Base-by-base conservation (phyloP, 2,888 invertebrate genomes). In the Vanessa cardui region DNA sequence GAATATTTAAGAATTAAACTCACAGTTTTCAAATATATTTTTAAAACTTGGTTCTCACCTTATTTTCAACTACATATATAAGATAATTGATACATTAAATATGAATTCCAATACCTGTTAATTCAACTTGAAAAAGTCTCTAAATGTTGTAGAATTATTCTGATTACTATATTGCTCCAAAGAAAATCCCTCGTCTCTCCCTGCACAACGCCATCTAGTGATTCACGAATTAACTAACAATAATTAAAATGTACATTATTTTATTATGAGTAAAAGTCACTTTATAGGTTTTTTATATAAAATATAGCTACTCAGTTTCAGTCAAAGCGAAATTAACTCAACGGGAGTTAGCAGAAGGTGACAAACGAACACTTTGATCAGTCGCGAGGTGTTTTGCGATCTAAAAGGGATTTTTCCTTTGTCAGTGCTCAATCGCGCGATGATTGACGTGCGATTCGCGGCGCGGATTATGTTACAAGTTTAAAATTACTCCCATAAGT, bases 401-500 rank as follows among this genome's bases (percentile, higher is more conserved):
- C 83, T 80, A 82, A 83, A 85, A 89, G 87, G 88, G 89, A 91
- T 90, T 90, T 90, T 90, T 90, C 89, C 89, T 90, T 90, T 90
- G 89, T 90, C 89, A 89, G 82, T 77, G 78, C 79, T 81, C 83
- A 82, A 86, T 89, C 88, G 87, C 84, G 82, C 78, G 78, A 88
- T 90, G 91, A 91, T 90, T 91, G 91, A 91, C 91, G 84, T 85
- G 79, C 83, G 87, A 87, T 87, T 86, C 85, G 85, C 83, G 84
- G 75, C 84, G 87, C 86, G 88, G 85, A 87, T 77, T 87, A 86
- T 83, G 82, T 78, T 78, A 76, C 78, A 72, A 76, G 76, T 73
- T 66, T 39, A 15, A 49, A 46, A 50, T 52, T 71, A 58, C 66
- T 26, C 26, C 60, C 50, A 18, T 47, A 58, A 64, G 47, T 15